Percentiles rank a stretch among this genome's conserved stretches.
phyloP scores from a whole-genome alignment of 2,113 vertebrate species.

The Ptyas mucosa region DNA sequence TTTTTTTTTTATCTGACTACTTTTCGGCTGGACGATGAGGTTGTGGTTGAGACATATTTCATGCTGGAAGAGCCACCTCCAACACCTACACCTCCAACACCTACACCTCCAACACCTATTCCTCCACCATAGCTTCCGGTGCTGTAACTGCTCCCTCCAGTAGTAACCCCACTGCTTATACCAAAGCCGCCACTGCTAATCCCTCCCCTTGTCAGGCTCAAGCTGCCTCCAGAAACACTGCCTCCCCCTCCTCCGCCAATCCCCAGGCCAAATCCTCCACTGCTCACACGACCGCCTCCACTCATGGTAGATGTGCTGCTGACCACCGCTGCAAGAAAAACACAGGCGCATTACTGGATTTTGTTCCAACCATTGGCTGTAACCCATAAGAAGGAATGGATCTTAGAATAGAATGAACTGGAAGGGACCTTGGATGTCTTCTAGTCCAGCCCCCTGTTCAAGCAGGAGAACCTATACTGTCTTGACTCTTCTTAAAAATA shows the following conservation, averaged over 20 bases:
- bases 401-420: no score
- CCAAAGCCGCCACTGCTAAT: not conserved
- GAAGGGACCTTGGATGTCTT: no score
- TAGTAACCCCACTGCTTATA: not conserved
- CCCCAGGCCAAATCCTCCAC: not conserved
- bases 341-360: not conserved
- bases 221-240: not conserved
- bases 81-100: not conserved
- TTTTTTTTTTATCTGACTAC: constrained; percentile 1
- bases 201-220: not conserved
- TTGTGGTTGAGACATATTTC: constrained; percentile 7
- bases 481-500: no score
- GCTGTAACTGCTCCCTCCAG: not conserved
- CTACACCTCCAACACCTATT: not conserved
- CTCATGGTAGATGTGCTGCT: constrained; percentile 31
- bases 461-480: no score
- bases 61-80: not conserved
- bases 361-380: not conserved
- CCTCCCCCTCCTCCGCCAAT: not conserved
- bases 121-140: not conserved
- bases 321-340: constrained; percentile 19
- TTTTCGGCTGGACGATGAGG: constrained; percentile 9
- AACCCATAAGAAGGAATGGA: not conserved
- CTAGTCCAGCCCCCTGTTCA: no score
- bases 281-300: not conserved